Conservation (phyloP, 2,797 vertebrate species). For the Mallotus villosus region DNA sequence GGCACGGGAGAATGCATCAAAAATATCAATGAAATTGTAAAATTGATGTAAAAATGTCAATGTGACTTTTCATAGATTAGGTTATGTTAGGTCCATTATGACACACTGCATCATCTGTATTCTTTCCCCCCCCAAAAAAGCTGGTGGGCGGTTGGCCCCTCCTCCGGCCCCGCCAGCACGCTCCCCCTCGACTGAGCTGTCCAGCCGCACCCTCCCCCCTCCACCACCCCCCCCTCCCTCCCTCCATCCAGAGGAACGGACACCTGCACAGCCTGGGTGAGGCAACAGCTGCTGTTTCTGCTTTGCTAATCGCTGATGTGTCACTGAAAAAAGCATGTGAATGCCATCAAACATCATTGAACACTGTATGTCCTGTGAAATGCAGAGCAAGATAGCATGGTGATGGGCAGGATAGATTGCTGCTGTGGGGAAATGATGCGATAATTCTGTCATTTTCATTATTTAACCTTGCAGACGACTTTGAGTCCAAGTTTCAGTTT, state of each 20-base stretch:
- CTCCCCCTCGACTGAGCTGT: slow-evolving; percentile 89
- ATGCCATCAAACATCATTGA: neutral
- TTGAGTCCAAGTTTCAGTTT: slow-evolving; percentile 98
- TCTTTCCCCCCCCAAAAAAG: slow-evolving; percentile 28
- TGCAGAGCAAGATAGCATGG: neutral
- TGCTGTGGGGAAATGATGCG: neutral
- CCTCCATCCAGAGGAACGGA: slow-evolving; percentile 79
- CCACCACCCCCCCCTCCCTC: slow-evolving; percentile 67
- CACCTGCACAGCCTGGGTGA: slow-evolving; percentile 81
- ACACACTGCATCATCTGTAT: slow-evolving; percentile 5
- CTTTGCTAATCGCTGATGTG: no score
- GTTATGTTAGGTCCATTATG: no score
- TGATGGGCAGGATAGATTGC: neutral
- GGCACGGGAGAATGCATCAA: neutral
- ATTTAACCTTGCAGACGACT: slow-evolving; percentile 81
- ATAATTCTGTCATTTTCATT: slow-evolving; percentile 10
- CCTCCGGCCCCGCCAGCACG: slow-evolving; percentile 91
- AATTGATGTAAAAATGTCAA: no score
- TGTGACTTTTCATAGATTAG: no score
- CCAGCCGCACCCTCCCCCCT: slow-evolving; percentile 81
- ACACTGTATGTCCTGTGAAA: neutral
- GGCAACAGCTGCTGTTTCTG: slow-evolving; percentile 6
- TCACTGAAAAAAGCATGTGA: neutral
- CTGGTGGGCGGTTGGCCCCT: slow-evolving; percentile 79
- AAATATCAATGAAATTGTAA: no score